Conservation (phyloP, 2,888 invertebrate species). For the Hyles lineata region DNA sequence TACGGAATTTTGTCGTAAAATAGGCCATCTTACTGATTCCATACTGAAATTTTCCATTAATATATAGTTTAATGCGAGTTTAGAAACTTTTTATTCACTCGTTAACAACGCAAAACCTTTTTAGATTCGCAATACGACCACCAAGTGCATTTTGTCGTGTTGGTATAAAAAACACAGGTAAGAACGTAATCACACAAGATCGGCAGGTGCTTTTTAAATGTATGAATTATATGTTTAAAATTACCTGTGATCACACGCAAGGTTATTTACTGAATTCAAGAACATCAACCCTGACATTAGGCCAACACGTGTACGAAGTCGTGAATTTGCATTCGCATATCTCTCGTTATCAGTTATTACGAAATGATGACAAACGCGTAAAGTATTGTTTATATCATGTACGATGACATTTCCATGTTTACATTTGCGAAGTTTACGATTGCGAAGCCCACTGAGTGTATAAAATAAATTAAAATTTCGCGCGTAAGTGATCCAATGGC, state of each 20-base stretch:
- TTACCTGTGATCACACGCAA: neutral
- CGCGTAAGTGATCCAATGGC: neutral
- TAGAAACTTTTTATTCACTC: too few relatives aligned
- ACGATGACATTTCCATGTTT: neutral
- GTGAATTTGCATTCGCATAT: neutral
- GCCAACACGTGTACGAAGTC: neutral
- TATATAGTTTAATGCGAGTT: too few relatives aligned
- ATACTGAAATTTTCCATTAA: too few relatives aligned
- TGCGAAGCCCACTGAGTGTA: neutral
- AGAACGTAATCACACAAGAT: too few relatives aligned
- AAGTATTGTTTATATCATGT: neutral
- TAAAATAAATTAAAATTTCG: neutral
- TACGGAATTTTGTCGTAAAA: too few relatives aligned
- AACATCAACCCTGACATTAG: slow-evolving; percentile 3
- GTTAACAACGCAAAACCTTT: too few relatives aligned
- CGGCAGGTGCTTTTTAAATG: neutral
- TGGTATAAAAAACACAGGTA: too few relatives aligned
- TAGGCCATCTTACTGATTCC: too few relatives aligned
- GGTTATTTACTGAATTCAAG: neutral
- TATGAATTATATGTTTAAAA: neutral
- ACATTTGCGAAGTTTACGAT: too few relatives aligned
- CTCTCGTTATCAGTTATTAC: neutral
- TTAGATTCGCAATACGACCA: too few relatives aligned
- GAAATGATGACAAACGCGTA: slow-evolving; percentile 3
- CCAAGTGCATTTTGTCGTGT: too few relatives aligned